These are phyloP conservation scores for Melinaea marsaeus DNA, from an alignment of 2,888 invertebrate genomes.

Conservation along the genomic window DNA sequence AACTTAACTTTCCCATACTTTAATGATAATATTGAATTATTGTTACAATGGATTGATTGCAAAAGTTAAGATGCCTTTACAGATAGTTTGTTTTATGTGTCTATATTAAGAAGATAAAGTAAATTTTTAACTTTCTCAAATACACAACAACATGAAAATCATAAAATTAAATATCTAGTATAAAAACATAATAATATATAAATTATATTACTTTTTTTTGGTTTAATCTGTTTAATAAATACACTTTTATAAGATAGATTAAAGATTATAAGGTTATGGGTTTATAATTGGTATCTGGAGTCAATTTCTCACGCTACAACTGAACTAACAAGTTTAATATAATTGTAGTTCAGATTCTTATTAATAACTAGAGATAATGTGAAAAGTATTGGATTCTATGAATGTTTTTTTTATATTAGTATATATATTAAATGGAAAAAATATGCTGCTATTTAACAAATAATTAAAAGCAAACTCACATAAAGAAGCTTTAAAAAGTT, in stretches of 20 bases:
- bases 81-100: too few relatives aligned
- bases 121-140: too few relatives aligned
- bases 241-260: not conserved
- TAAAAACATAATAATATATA: not conserved
- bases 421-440: too few relatives aligned
- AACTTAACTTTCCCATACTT: slow-evolving; percentile 1
- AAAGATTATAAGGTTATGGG: not conserved
- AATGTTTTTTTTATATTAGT: too few relatives aligned
- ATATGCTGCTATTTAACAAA: too few relatives aligned
- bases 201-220: not conserved
- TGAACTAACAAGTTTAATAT: not conserved
- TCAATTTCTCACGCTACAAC: slow-evolving; percentile 1
- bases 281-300: not conserved
- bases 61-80: not conserved
- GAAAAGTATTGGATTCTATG: too few relatives aligned
- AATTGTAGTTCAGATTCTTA: not conserved
- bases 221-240: not conserved
- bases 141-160: too few relatives aligned
- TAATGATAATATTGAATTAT: not conserved
- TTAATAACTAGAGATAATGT: not conserved
- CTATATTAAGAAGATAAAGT: too few relatives aligned
- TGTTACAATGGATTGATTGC: not conserved
- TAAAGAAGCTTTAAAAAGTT: too few relatives aligned
- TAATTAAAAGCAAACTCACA: too few relatives aligned
- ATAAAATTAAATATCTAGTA: too few relatives aligned